These are phyloP conservation scores for Ictidomys tridecemlineatus DNA, from an alignment of 2,113 vertebrate species.

Conservation along the genomic window DNA sequence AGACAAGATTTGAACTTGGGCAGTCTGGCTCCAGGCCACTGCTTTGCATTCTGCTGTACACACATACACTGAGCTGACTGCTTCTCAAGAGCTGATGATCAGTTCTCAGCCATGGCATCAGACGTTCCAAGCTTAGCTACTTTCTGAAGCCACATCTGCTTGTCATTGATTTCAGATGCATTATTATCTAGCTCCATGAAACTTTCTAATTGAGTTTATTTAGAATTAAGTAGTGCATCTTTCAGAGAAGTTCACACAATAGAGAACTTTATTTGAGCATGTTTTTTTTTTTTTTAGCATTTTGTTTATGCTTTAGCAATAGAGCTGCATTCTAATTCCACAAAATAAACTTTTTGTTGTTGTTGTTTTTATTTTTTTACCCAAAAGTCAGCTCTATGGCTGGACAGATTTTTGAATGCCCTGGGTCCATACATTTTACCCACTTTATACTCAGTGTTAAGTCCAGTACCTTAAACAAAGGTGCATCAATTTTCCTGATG, in stretches of 20 bases:
- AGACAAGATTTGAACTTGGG: not conserved
- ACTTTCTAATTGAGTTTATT: constrained; percentile 50
- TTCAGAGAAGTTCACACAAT: not conserved
- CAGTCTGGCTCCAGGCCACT: not conserved
- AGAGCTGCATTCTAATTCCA: not conserved
- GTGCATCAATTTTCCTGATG: not conserved
- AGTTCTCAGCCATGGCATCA: not conserved
- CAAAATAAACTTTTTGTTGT: not conserved
- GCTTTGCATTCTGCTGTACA: not conserved
- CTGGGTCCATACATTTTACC: not conserved
- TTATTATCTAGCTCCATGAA: not conserved
- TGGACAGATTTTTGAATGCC: not conserved
- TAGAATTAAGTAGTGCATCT: not conserved
- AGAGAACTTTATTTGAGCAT: not conserved
- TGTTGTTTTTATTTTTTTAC: not conserved
- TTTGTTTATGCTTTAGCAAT: constrained; percentile 2
- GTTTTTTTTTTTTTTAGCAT: not conserved
- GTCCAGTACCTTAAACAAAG: not conserved
- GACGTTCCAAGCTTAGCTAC: not conserved
- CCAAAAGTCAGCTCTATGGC: not conserved
- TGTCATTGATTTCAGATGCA: constrained; percentile 29
- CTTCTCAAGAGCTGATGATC: not conserved
- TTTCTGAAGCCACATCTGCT: not conserved
- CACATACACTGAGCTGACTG: not conserved
- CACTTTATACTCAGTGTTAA: not conserved